A percentile compares a stretch with the other conserved stretches of the same genome.
These are phyloP conservation scores for Tachyglossus aculeatus DNA, from an alignment of 2,797 vertebrate genomes.

Conservation along the genomic window DNA sequence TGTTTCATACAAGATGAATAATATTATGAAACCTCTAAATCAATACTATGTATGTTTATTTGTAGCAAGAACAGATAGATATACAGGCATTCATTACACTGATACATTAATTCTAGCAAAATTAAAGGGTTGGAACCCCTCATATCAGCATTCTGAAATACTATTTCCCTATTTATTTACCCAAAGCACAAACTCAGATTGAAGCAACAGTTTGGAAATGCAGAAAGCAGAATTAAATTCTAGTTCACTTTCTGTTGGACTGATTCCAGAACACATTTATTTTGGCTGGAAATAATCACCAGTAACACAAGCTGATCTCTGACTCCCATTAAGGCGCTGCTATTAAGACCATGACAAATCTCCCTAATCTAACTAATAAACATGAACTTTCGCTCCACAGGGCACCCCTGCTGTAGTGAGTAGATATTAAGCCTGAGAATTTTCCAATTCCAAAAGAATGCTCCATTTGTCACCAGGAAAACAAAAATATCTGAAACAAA, in stretches of 20 bases:
- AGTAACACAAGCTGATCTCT: neutral
- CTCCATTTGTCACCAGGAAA: too few relatives aligned
- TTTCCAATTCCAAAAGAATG: too few relatives aligned
- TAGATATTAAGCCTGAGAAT: too few relatives aligned
- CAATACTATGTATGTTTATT: neutral
- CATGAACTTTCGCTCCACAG: neutral
- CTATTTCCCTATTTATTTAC: neutral
- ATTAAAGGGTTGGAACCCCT: constrained; percentile 3
- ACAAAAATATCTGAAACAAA: too few relatives aligned
- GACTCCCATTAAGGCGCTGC: constrained; percentile 31
- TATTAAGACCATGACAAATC: constrained; percentile 2
- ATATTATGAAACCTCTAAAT: constrained; percentile 14
- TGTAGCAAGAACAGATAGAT: neutral
- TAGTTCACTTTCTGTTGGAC: constrained; percentile 3
- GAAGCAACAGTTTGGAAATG: constrained; percentile 12
- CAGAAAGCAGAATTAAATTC: constrained; percentile 1
- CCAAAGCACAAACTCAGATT: neutral
- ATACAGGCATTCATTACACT: neutral
- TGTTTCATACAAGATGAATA: neutral
- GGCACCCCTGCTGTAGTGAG: too few relatives aligned
- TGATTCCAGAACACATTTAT: constrained; percentile 24
- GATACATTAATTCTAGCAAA: neutral
- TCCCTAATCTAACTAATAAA: neutral
- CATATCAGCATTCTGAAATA: neutral
- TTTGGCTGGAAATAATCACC: constrained; percentile 15